A percentile compares a stretch with the other conserved stretches of the same genome.
These are phyloP conservation scores for Tolypeutes matacus DNA, from an alignment of 2,797 vertebrate genomes.

Conservation along the genomic window DNA sequence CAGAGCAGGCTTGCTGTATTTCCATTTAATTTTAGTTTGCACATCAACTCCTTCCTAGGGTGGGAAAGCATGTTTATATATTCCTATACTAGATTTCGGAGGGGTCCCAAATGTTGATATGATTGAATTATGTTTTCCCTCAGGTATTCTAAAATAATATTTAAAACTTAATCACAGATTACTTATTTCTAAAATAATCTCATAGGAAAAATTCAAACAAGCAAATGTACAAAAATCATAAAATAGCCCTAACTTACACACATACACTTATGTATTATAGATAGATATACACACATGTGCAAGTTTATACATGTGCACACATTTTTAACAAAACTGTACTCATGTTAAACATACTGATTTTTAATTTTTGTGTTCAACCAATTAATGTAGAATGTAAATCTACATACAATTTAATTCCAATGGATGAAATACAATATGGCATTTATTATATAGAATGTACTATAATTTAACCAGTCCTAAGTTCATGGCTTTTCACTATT, in stretches of 20 bases:
- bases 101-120: neutral
- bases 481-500: neutral
- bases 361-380: neutral
- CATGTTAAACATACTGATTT: neutral
- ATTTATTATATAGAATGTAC: neutral
- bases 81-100: neutral
- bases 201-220: neutral
- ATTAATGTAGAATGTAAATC: neutral
- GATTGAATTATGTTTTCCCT: neutral
- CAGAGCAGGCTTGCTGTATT: neutral
- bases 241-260: neutral
- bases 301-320: neutral
- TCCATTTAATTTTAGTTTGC: neutral
- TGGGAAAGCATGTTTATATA: neutral
- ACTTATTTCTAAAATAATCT: neutral
- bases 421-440: neutral
- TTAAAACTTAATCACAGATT: neutral
- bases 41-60: neutral
- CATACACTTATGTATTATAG: neutral
- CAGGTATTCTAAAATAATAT: neutral
- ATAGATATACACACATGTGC: neutral
- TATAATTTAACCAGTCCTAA: neutral
- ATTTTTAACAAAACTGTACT: conserved; percentile 5
- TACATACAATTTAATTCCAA: conserved; percentile 51
- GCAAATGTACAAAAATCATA: neutral